Percentiles rank a stretch among this genome's conserved stretches.
Conservation (phyloP, 2,888 invertebrate species). For the Sphinx pinastri region DNA sequence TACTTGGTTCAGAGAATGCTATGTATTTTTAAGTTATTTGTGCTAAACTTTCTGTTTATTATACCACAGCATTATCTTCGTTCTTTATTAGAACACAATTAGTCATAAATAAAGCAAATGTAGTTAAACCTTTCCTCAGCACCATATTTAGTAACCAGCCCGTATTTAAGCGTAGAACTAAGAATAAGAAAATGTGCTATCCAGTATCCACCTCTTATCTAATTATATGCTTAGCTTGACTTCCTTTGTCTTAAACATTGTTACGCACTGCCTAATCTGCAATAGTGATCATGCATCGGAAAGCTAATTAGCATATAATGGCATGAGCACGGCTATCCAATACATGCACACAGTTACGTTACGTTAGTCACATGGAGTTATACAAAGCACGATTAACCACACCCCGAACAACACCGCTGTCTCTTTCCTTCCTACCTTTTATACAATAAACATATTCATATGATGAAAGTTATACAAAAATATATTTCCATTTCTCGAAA, state of each 20-base stretch:
- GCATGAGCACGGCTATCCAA: conserved; percentile 58
- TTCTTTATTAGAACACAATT: not conserved
- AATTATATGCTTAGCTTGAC: conserved; percentile 34
- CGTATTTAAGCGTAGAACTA: not conserved
- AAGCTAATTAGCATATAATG: conserved; percentile 72
- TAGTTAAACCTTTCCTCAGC: not conserved
- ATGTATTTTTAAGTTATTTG: not conserved
- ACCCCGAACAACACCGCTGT: conserved; percentile 65
- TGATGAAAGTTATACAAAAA: conserved; percentile 11
- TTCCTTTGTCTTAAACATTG: conserved; percentile 43
- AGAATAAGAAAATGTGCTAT: conserved; percentile 3
- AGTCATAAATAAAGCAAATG: not conserved
- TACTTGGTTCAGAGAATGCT: not conserved
- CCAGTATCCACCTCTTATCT: conserved; percentile 25
- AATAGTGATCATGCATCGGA: conserved; percentile 55
- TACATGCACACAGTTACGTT: conserved; percentile 40
- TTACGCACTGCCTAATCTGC: conserved; percentile 51
- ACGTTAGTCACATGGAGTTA: conserved; percentile 10
- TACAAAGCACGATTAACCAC: conserved; percentile 77
- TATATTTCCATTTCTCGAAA: not conserved
- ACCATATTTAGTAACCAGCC: not conserved
- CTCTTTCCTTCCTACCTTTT: conserved; percentile 59
- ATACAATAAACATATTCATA: conserved; percentile 31
- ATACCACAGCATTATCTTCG: not conserved
- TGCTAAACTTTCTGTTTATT: not conserved